Percentiles rank a stretch among this genome's conserved stretches.
Conservation (phyloP, 2,113 vertebrate genomes). For the Ibidorhyncha struthersii region DNA sequence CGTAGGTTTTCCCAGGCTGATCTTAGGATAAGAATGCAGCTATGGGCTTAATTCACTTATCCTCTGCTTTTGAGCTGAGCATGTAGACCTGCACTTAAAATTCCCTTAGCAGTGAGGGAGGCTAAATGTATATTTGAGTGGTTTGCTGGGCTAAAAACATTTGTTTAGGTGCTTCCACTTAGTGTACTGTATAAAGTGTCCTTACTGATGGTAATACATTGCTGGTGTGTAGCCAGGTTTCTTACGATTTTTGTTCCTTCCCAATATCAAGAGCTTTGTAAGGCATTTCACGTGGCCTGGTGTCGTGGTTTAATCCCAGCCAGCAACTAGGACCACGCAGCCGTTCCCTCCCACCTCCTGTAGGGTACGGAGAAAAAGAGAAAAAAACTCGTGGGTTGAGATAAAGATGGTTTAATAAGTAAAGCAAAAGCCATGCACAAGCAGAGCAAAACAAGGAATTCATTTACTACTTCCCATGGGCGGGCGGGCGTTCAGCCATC, state of each 20-base stretch:
- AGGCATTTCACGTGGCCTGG: rapidly evolving
- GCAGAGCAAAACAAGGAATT: not conserved
- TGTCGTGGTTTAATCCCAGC: not conserved
- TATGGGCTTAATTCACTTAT: not conserved
- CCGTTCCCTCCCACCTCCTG: not conserved
- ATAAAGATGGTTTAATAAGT: not conserved
- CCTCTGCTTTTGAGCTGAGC: not conserved
- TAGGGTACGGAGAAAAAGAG: not conserved
- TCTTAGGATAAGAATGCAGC: not conserved
- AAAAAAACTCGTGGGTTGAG: not conserved
- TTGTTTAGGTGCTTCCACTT: not conserved
- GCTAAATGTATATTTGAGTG: not conserved
- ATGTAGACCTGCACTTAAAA: not conserved
- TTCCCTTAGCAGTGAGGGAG: not conserved
- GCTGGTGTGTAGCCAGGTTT: not conserved
- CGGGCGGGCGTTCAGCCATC: not conserved
- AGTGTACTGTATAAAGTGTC: no score
- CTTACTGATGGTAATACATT: not conserved
- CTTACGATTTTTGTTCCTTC: rapidly evolving
- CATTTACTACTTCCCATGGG: not conserved
- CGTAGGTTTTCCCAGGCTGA: not conserved
- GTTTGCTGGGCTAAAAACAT: not conserved
- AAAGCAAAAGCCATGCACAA: not conserved
- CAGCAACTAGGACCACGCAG: not conserved
- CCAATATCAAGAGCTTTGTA: not conserved